phyloP scores from a whole-genome alignment of 2,888 invertebrate species.

The Exocentrus adspersus region DNA sequence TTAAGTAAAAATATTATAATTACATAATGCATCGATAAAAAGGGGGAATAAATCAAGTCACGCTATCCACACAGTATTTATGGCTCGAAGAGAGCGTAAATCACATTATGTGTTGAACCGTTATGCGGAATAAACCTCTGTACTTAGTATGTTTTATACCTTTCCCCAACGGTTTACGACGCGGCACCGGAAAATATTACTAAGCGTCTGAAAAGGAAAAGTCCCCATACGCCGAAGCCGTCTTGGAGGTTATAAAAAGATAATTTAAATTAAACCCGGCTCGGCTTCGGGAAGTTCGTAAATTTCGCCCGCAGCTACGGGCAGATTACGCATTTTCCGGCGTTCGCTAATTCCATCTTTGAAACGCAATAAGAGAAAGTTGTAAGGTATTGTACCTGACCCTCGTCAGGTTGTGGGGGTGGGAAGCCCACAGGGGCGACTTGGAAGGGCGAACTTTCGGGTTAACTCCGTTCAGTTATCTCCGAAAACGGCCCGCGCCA shows the following conservation, averaged over 20 bases:
- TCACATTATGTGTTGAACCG: slow-evolving; percentile 1
- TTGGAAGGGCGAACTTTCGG: too few relatives aligned
- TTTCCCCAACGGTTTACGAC: not conserved
- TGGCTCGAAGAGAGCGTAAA: not conserved
- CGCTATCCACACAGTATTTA: not conserved
- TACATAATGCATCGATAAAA: not conserved
- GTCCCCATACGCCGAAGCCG: too few relatives aligned
- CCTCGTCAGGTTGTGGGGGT: slow-evolving; percentile 23
- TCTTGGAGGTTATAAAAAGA: too few relatives aligned
- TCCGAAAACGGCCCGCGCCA: too few relatives aligned
- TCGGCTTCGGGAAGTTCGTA: too few relatives aligned
- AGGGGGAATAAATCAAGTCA: slow-evolving; percentile 1
- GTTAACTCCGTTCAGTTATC: too few relatives aligned
- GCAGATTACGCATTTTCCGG: not conserved
- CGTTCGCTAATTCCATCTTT: slow-evolving; percentile 1
- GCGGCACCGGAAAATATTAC: not conserved
- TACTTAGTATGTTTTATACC: not conserved
- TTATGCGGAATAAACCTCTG: not conserved
- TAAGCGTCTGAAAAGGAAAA: too few relatives aligned
- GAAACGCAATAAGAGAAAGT: slow-evolving; percentile 8
- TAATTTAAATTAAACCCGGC: too few relatives aligned
- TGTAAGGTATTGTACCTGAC: slow-evolving; percentile 13
- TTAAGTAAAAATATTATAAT: not conserved
- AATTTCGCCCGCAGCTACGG: not conserved
- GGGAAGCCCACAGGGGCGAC: too few relatives aligned